Evolutionary conservation across 2,797 vertebrate species (phyloP).

Genomic region (Leptodactylus fallax): DNA sequence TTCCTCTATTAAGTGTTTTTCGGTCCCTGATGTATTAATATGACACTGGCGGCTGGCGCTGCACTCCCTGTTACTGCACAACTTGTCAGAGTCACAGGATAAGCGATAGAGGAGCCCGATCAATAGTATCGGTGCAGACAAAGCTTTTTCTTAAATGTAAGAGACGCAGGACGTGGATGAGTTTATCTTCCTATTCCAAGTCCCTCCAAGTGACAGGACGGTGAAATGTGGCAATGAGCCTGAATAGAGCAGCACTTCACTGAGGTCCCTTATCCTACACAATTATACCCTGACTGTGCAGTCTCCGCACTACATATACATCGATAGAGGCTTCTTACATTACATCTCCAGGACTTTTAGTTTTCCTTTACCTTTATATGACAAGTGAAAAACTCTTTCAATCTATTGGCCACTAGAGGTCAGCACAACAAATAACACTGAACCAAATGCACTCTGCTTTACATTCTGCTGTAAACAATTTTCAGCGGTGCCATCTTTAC

Average conservation of each 20-base stretch:
- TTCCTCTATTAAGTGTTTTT: conserved; percentile 41
- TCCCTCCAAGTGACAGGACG: conserved; percentile 30
- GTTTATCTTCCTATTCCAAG: conserved; percentile 47
- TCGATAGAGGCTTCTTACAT: background rate
- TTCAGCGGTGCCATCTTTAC: background rate
- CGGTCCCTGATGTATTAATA: conserved; percentile 29
- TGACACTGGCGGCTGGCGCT: conserved; percentile 22
- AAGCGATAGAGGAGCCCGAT: conserved; percentile 37
- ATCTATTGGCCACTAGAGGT: background rate
- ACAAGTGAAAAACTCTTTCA: background rate
- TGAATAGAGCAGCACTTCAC: background rate
- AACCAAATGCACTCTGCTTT: background rate
- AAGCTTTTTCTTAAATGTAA: conserved; percentile 56
- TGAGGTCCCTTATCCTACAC: background rate
- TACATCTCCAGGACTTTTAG: background rate
- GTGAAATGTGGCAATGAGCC: conserved; percentile 2
- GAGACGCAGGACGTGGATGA: conserved; percentile 14
- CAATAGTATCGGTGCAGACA: conserved; percentile 36
- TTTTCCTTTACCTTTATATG: background rate
- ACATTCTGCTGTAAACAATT: background rate
- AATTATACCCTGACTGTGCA: background rate
- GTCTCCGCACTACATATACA: too few relatives aligned
- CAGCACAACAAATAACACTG: background rate
- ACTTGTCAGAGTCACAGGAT: conserved; percentile 35
- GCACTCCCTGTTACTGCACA: conserved; percentile 41